A percentile compares a stretch with the other conserved stretches of the same genome.
These are phyloP conservation scores for Heterochromis multidens DNA, from an alignment of 2,113 vertebrate genomes.

Conservation along the genomic window DNA sequence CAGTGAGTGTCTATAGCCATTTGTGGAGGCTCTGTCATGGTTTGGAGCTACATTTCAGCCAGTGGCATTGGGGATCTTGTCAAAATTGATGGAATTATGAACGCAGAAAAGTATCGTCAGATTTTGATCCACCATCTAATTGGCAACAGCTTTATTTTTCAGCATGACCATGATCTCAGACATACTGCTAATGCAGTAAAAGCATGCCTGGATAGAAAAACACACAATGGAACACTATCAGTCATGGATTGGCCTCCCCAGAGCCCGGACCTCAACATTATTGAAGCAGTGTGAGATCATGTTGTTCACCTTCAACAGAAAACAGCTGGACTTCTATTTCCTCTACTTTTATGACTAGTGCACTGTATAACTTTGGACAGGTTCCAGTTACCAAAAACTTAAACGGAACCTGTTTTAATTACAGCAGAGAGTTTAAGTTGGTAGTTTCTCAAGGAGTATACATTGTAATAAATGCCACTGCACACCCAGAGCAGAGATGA, in stretches of 20 bases:
- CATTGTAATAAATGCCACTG: neutral
- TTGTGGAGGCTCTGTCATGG: neutral
- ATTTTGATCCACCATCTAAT: neutral
- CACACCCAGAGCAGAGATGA: neutral
- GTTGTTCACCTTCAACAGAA: conserved; percentile 53
- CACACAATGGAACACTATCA: neutral
- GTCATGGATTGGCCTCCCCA: neutral
- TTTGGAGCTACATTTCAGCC: neutral
- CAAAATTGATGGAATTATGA: no score
- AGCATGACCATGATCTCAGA: neutral
- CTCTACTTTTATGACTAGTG: conserved; percentile 42
- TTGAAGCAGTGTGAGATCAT: neutral
- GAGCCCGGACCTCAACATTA: neutral
- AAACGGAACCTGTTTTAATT: neutral
- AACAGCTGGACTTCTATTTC: conserved; percentile 69
- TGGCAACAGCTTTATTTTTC: neutral
- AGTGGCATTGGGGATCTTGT: no score
- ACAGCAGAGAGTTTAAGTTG: neutral
- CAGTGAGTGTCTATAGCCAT: neutral
- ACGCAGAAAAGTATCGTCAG: neutral
- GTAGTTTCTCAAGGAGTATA: neutral
- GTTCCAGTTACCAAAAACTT: conserved; percentile 24
- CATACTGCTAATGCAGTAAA: neutral
- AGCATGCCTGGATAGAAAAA: no score
- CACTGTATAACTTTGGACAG: conserved; percentile 47